Base-by-base conservation (phyloP, 1,140 invertebrate species). In the Hyposmocoma kahamanoa region DNA sequence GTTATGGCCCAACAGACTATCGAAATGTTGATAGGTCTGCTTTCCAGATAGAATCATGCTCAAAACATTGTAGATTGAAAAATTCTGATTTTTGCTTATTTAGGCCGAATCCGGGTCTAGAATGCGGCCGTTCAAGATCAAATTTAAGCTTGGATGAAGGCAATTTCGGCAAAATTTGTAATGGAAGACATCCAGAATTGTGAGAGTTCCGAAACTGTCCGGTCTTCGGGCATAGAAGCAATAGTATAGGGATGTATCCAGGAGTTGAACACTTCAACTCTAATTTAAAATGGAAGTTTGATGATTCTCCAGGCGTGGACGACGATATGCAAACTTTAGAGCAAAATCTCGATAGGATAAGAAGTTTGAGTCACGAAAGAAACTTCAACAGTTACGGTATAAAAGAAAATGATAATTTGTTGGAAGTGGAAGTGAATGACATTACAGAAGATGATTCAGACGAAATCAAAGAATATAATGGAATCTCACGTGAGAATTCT, bases 121-220 rank as follows among this genome's bases (percentile, higher is more conserved):
- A 84, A 45, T 82, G 75, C 48, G 77, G 75, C 6, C 74, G 84
- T 6, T 84, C 84, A 19, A 67, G 86, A 41, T 87, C 84, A 3
- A 87, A 87, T 55, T 60, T 87, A 22, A 87, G 86, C 42, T 68
- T 87, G 41, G 84, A 87, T 67, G 86, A 87, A 50, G 72, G 80
- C 10, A 86, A 81, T 30, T 85, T 86, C 54, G 85, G 67, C 57
- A 87, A 86, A 58, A 72, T 55, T 15, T 87, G 84, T 63, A 87
- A 87, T 47, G 78, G 81, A 8, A 56, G 85, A 50, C 84, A 84
- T 51, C 81, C 81, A 45, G 84, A 87, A 51, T 87, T 86, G 83
- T 87, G 86, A 87, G 86, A 87, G 52, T 87, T 75, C 67, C 77
- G 74, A 59, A 79, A 84, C 54, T 86, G 80, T 66, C 80, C 79